Conservation (phyloP, 2,113 vertebrate genomes). For the Aptenodytes patagonicus region DNA sequence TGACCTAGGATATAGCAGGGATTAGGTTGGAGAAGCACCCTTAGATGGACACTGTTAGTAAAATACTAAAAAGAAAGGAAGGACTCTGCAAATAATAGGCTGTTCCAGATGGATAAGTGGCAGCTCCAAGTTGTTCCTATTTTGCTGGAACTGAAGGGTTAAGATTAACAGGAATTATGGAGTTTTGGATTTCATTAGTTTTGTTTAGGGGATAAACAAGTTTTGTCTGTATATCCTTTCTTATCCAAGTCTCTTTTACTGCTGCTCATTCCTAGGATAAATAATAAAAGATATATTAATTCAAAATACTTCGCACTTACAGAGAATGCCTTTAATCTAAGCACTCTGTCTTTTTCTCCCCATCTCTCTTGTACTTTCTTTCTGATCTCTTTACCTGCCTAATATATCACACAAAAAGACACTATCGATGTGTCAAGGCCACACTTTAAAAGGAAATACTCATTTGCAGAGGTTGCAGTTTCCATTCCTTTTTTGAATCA, state of each 20-base stretch:
- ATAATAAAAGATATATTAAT: background rate
- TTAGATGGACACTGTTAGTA: background rate
- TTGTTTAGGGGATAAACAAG: background rate
- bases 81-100: rapidly evolving
- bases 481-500: background rate
- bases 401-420: background rate
- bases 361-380: background rate
- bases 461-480: background rate
- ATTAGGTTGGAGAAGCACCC: background rate
- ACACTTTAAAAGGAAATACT: background rate
- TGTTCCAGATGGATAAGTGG: background rate
- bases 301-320: background rate
- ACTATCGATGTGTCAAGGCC: background rate
- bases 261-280: background rate
- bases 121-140: background rate
- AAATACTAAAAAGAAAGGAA: background rate
- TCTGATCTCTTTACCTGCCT: background rate
- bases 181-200: background rate
- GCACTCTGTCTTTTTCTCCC: too few species aligned
- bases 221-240: background rate
- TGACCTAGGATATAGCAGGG: background rate
- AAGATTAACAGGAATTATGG: background rate
- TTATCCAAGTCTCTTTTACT: background rate
- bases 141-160: background rate
- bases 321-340: background rate